Evolutionary conservation across 2,797 vertebrate genomes (phyloP).

Genomic region (Microctenopoma lineatum): DNA sequence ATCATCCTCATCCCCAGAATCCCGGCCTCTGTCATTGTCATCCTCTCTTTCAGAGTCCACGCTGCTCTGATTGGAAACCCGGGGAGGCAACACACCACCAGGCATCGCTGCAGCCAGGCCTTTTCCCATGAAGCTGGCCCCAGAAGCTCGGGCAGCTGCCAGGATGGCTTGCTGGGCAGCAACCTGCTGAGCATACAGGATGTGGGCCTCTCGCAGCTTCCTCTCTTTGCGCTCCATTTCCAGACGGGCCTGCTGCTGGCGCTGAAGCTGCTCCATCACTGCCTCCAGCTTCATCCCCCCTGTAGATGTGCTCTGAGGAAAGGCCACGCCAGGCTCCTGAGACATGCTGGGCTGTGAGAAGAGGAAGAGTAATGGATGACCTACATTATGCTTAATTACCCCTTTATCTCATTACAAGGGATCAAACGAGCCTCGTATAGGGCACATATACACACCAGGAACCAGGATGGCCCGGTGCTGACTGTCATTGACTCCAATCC

Average conservation of each 20-base stretch:
- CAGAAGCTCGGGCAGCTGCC: constrained; percentile 84
- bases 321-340: constrained; percentile 83
- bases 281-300: constrained; percentile 92
- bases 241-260: constrained; percentile 87
- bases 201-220: constrained; percentile 89
- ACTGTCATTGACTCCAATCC: background rate
- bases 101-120: constrained; percentile 69
- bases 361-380: constrained; percentile 49
- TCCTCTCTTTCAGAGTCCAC: constrained; percentile 86
- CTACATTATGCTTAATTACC: constrained; percentile 39
- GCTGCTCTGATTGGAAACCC: constrained; percentile 84
- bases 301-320: constrained; percentile 84
- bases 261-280: constrained; percentile 94
- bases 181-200: constrained; percentile 91
- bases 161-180: constrained; percentile 89
- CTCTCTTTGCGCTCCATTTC: constrained; percentile 92
- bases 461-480: background rate
- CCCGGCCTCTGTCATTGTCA: constrained; percentile 80
- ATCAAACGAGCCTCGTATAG: constrained; percentile 2
- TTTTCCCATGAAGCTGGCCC: constrained; percentile 82
- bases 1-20: constrained; percentile 79
- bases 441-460: background rate
- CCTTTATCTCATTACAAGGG: constrained; percentile 23
- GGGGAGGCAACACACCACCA: constrained; percentile 59
- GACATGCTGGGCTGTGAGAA: constrained; percentile 76